Evolutionary conservation across 2,888 invertebrate genomes (phyloP).

Genomic region (Melanophora roralis): DNA sequence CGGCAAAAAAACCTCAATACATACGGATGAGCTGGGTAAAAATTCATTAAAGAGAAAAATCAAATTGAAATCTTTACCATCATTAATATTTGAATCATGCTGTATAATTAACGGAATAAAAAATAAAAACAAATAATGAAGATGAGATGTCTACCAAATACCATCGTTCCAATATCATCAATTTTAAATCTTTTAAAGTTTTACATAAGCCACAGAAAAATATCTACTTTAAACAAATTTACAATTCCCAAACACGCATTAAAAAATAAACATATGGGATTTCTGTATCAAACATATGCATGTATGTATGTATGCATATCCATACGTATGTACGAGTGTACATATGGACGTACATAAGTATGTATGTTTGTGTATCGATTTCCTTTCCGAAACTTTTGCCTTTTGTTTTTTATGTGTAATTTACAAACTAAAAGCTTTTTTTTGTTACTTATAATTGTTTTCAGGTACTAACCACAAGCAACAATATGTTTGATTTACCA

Average conservation of each 20-base stretch:
- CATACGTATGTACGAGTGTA: no score
- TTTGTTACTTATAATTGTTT: neutral
- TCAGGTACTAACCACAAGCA: constrained; percentile 41
- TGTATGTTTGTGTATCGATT: neutral
- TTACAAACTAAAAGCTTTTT: constrained; percentile 25
- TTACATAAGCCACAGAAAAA: neutral
- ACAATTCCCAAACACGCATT: neutral
- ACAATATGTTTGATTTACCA: constrained; percentile 55
- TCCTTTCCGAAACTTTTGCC: neutral
- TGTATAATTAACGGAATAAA: constrained; percentile 14
- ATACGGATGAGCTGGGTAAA: neutral
- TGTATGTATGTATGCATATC: no score
- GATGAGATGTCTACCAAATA: constrained; percentile 12
- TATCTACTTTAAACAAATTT: neutral
- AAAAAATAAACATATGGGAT: no score
- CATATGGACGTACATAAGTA: no score
- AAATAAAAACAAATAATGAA: neutral
- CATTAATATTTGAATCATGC: constrained; percentile 6
- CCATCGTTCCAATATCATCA: no score
- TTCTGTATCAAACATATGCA: no score
- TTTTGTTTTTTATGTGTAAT: constrained; percentile 16
- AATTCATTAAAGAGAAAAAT: constrained; percentile 35
- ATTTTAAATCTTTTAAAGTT: constrained; percentile 40
- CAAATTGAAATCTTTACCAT: constrained; percentile 2
- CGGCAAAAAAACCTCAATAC: no score